Evolutionary conservation across 2,113 vertebrate species (phyloP).

Genomic region (Anoplopoma fimbria): DNA sequence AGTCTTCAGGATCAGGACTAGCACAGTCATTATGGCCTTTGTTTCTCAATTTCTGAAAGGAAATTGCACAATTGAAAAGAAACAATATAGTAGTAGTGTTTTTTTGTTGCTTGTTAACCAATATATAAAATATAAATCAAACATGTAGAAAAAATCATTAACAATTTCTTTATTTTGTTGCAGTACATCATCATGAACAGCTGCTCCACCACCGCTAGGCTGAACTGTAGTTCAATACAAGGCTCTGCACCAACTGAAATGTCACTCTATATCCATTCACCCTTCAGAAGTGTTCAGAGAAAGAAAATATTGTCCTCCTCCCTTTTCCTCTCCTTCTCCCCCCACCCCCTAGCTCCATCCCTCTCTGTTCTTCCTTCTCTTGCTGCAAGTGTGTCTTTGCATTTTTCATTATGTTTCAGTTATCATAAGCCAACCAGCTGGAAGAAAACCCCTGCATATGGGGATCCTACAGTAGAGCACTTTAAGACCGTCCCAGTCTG

Average conservation of each 20-base stretch:
- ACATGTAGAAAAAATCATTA: background rate
- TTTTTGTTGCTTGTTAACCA: conserved; percentile 37
- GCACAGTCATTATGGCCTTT: conserved; percentile 99
- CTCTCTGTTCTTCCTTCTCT: conserved; percentile 37
- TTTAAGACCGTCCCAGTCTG: conserved; percentile 55
- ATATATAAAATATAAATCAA: conserved; percentile 11
- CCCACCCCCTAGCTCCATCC: conserved; percentile 4
- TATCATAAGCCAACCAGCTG: conserved; percentile 78
- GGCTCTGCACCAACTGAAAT: conserved; percentile 48
- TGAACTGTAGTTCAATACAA: conserved; percentile 23
- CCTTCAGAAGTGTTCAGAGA: conserved; percentile 61
- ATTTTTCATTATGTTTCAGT: conserved; percentile 81
- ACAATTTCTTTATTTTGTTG: background rate
- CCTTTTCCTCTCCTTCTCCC: conserved; percentile 20
- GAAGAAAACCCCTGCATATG: conserved; percentile 68
- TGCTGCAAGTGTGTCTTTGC: conserved; percentile 52
- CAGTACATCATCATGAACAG: background rate
- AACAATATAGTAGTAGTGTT: conserved; percentile 48
- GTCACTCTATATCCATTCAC: conserved; percentile 60
- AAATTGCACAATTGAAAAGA: conserved; percentile 98
- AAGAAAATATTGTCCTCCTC: conserved; percentile 57
- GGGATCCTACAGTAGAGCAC: conserved; percentile 64
- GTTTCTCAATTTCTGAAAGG: conserved; percentile 99
- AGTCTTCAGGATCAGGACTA: conserved; percentile 99
- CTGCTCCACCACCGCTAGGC: background rate